phyloP scores from a whole-genome alignment of 2,888 invertebrate species.

The Lydus trimaculatus region DNA sequence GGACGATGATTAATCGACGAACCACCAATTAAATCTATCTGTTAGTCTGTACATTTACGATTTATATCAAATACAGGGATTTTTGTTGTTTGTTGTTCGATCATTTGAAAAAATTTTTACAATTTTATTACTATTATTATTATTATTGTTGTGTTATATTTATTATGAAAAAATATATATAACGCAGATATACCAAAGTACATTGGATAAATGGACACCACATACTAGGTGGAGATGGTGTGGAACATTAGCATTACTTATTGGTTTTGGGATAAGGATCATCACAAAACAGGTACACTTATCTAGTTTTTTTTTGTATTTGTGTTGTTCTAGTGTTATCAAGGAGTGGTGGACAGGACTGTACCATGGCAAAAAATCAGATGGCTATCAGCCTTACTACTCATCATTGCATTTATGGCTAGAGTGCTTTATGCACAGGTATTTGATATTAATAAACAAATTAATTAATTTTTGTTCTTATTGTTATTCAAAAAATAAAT shows the following conservation, averaged over 20 bases:
- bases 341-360: constrained; percentile 63
- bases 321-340: constrained; percentile 61
- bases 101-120: too few species aligned
- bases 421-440: constrained; percentile 62
- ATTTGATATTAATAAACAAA: constrained; percentile 30
- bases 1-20: too few species aligned
- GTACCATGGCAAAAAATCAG: constrained; percentile 60
- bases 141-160: too few species aligned
- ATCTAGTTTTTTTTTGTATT: constrained; percentile 40
- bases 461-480: background rate
- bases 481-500: too few species aligned
- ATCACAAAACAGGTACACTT: constrained; percentile 81
- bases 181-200: constrained; percentile 78
- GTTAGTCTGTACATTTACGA: too few species aligned
- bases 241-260: constrained; percentile 72
- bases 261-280: constrained; percentile 81
- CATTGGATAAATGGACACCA: constrained; percentile 87
- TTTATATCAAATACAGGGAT: too few species aligned
- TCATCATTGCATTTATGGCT: constrained; percentile 58
- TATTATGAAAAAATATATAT: too few species aligned
- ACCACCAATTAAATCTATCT: too few species aligned
- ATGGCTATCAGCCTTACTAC: constrained; percentile 58
- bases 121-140: too few species aligned
- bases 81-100: too few species aligned
- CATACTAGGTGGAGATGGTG: constrained; percentile 82